Base-by-base conservation (phyloP, 2,113 vertebrate species). In the Mormyrus lacerda region DNA sequence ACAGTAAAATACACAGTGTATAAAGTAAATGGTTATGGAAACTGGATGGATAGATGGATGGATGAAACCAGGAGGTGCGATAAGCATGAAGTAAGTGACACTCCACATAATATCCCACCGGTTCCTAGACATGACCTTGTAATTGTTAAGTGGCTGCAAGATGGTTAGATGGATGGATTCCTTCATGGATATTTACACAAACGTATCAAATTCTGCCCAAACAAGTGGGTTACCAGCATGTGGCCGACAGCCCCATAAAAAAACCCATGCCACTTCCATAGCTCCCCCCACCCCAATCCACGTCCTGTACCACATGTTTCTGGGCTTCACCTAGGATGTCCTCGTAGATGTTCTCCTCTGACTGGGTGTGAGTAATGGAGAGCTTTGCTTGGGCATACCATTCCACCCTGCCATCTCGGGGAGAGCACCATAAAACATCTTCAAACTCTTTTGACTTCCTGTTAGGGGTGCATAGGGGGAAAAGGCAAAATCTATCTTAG, bases 401-500 rank as follows among this genome's bases (percentile, higher is more conserved):
- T 92, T 99, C 97, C 90, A 96, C 97, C 88, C 95, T 94, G 91
- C 95, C 95, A 44, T 94, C 96, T 90, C 98, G 97, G 0, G 95
- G 93, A 0, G 96, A 96, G 0, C 95, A 97, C 95, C 98, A 98
- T 89, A 98, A 94, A 90, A 99, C 92, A 92, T 99, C 98, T 93
- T 99, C 98, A 92, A 99, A 99, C 91, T 99, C 98, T 3, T 98
- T 99, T 0, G 98, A 99, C 92, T 99, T 99, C 94, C 98, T 99
- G 95, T 79, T 79, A 19, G 50, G 89, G 91, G 89, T 88, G 83
- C 92, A 89, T 91, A 85, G 35, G 76, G 10, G n/a, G 53, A 31
- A n/a, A 45, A 19, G 24, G 39, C 13, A 5, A 73, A 73, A 35
- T 13, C 27, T 31, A 1, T 35, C 13, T n/a, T 24, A 61, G 58